phyloP scores from a whole-genome alignment of 2,797 vertebrate species.

The Harpagifer antarcticus region DNA sequence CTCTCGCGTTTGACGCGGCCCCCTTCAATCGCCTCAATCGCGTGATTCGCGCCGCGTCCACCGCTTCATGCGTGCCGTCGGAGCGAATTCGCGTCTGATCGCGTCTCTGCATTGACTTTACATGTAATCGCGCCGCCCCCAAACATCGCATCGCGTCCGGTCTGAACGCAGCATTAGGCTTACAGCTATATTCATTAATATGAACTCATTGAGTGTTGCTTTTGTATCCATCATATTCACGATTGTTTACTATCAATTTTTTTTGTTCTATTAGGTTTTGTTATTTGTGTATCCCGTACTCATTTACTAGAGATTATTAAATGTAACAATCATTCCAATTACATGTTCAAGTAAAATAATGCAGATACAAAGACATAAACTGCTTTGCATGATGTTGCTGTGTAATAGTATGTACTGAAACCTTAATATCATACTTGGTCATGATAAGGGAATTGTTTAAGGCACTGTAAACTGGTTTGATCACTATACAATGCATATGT shows the following conservation, averaged over 20 bases:
- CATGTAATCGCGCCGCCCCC: no score
- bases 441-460: neutral
- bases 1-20: no score
- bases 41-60: no score
- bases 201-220: conserved; percentile 2
- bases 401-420: neutral
- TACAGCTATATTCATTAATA: conserved; percentile 13
- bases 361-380: neutral
- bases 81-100: no score
- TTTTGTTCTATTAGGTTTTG: neutral
- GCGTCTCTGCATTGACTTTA: no score
- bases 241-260: neutral
- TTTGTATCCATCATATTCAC: neutral
- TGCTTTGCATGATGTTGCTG: neutral
- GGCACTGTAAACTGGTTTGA: neutral
- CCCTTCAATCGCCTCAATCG: no score
- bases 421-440: neutral
- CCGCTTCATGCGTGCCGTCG: no score
- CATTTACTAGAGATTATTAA: neutral
- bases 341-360: neutral
- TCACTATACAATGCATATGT: neutral
- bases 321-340: neutral
- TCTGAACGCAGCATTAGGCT: no score
- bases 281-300: neutral
- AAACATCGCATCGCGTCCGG: no score